phyloP scores from a whole-genome alignment of 2,888 invertebrate species.

The Latheticus oryzae region DNA sequence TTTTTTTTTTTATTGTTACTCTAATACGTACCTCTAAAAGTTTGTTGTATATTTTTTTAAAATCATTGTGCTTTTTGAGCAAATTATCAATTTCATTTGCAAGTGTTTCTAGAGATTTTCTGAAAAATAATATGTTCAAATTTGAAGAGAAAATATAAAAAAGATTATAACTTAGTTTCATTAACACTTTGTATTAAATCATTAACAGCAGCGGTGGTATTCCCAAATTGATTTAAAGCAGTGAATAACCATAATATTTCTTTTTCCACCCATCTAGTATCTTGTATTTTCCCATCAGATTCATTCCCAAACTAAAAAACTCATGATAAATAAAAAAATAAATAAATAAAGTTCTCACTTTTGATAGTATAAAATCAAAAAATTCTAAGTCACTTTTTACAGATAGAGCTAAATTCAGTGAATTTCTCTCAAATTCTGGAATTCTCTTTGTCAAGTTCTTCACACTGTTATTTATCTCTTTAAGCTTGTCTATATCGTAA shows the following conservation, averaged over 20 bases:
- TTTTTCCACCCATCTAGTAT: conserved; percentile 6
- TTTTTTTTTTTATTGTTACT: background rate
- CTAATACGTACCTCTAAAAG: background rate
- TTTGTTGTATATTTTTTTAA: background rate
- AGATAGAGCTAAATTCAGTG: conserved; percentile 12
- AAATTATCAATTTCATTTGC: background rate
- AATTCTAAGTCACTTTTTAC: conserved; percentile 13
- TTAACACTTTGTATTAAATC: background rate
- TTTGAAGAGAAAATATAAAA: too few relatives aligned
- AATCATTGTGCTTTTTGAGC: background rate
- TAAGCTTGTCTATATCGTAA: too few relatives aligned
- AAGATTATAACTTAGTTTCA: too few relatives aligned
- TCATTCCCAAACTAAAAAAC: conserved; percentile 11
- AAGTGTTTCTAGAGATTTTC: too few relatives aligned
- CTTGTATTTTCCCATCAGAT: background rate
- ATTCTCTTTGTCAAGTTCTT: conserved; percentile 1
- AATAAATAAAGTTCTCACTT: conserved; percentile 20
- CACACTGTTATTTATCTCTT: conserved; percentile 1
- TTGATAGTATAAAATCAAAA: conserved; percentile 9
- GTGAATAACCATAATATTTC: conserved; percentile 9
- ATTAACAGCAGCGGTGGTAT: background rate
- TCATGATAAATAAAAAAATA: background rate
- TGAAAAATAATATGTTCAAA: too few relatives aligned
- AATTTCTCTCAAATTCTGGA: conserved; percentile 5
- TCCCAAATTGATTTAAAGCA: conserved; percentile 4